phyloP scores from a whole-genome alignment of 2,888 invertebrate species.

The Thecocarcelia acutangulata region DNA sequence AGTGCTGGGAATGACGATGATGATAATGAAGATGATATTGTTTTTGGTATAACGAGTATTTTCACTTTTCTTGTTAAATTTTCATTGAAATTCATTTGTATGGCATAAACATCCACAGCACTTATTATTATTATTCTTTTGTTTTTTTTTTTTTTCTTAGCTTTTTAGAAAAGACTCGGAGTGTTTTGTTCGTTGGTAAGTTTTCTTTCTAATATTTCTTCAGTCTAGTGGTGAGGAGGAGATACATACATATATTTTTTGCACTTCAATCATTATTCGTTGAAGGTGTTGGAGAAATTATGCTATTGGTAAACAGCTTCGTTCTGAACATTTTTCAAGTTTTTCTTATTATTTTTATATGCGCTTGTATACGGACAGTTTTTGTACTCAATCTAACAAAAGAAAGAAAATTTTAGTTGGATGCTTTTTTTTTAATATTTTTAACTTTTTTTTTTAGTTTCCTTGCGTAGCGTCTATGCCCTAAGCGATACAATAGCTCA shows the following conservation, averaged over 20 bases:
- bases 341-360: constrained; percentile 8
- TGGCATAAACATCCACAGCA: constrained; percentile 21
- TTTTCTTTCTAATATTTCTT: constrained; percentile 12
- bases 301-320: constrained; percentile 5
- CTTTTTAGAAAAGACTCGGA: constrained; percentile 23
- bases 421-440: no score
- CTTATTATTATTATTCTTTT: background rate
- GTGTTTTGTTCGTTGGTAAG: background rate
- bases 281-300: constrained; percentile 27
- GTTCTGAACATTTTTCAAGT: background rate
- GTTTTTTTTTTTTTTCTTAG: constrained; percentile 44
- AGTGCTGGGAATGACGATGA: constrained; percentile 18
- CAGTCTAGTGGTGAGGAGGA: constrained; percentile 16
- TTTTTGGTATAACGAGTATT: constrained; percentile 42
- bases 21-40: constrained; percentile 6
- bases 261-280: constrained; percentile 17
- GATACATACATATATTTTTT: constrained; percentile 14
- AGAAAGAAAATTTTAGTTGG: background rate
- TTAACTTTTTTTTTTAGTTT: background rate
- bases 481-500: constrained; percentile 1
- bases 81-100: constrained; percentile 58
- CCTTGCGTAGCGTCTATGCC: constrained; percentile 1
- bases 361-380: background rate
- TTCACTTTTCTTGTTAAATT: constrained; percentile 53
- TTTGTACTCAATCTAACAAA: constrained; percentile 7